Percentiles rank a stretch among this genome's conserved stretches.
These are phyloP conservation scores for Oegoconia quadripuncta DNA, from an alignment of 2,888 invertebrate genomes.

Conservation along the genomic window DNA sequence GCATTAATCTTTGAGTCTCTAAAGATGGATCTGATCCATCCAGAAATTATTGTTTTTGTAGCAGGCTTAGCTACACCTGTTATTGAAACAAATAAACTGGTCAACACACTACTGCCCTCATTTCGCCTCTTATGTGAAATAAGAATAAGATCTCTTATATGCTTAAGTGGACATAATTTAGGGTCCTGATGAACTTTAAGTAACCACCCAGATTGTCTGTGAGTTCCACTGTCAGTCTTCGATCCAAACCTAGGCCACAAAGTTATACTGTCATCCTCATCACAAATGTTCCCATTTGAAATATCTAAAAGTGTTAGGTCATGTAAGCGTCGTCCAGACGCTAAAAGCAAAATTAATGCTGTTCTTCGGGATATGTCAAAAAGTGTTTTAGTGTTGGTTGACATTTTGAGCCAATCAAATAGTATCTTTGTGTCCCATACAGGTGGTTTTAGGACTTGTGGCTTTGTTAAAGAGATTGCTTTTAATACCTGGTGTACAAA, in stretches of 20 bases:
- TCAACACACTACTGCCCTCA: no score
- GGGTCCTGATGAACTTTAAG: no score
- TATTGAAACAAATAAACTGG: no score
- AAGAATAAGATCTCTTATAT: no score
- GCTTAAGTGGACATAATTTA: no score
- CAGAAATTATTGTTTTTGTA: background rate
- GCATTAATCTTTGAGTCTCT: background rate
- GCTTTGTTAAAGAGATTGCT: slow-evolving; percentile 6
- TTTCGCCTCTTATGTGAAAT: no score
- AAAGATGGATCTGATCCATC: background rate
- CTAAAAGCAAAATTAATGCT: no score
- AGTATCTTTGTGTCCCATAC: slow-evolving; percentile 11
- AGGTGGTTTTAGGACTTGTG: slow-evolving; percentile 1
- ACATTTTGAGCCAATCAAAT: slow-evolving; percentile 16
- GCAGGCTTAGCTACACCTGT: background rate
- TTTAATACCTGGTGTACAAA: slow-evolving; percentile 9
- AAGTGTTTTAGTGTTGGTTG: no score
- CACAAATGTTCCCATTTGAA: background rate
- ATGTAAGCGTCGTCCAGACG: no score
- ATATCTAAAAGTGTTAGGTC: no score
- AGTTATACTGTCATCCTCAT: background rate
- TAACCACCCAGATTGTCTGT: no score
- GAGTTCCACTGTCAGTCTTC: slow-evolving; percentile 6
- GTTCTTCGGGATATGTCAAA: no score
- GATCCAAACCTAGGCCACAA: slow-evolving; percentile 8